phyloP scores from a whole-genome alignment of 2,888 invertebrate species.

The Drosophila siamana region DNA sequence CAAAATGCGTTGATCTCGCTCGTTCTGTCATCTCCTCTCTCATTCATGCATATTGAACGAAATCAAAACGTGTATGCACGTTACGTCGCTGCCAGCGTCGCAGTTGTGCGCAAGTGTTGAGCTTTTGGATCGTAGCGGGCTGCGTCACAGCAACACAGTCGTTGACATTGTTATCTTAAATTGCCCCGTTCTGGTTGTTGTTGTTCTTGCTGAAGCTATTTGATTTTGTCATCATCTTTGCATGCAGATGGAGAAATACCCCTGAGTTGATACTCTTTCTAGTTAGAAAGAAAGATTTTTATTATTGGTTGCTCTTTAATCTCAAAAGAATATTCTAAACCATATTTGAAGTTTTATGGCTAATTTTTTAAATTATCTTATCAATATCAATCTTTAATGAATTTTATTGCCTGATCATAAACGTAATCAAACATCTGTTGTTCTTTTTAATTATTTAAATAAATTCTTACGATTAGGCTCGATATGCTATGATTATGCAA shows the following conservation, averaged over 20 bases:
- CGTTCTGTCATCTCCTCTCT: neutral
- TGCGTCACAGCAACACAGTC: conserved; percentile 48
- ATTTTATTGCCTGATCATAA: neutral
- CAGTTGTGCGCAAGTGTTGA: conserved; percentile 5
- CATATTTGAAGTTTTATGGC: no score
- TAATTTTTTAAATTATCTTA: no score
- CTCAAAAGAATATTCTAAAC: no score
- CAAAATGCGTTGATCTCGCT: conserved; percentile 37
- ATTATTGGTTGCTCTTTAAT: neutral
- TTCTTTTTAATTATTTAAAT: neutral
- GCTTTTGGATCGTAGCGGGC: neutral
- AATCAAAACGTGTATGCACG: conserved; percentile 48
- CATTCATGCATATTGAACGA: conserved; percentile 45
- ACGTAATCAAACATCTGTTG: neutral
- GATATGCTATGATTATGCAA: neutral
- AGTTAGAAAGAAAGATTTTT: neutral
- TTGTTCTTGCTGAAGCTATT: conserved; percentile 39
- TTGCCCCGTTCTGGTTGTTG: conserved; percentile 53
- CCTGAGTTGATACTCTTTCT: conserved; percentile 19
- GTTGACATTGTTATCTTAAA: conserved; percentile 79
- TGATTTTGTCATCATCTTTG: conserved; percentile 62
- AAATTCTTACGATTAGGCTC: neutral
- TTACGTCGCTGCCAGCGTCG: conserved; percentile 21
- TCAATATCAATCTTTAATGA: neutral
- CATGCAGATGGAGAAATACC: neutral